Evolutionary conservation across 2,113 vertebrate genomes (phyloP).

Genomic region (Callospermophilus lateralis): DNA sequence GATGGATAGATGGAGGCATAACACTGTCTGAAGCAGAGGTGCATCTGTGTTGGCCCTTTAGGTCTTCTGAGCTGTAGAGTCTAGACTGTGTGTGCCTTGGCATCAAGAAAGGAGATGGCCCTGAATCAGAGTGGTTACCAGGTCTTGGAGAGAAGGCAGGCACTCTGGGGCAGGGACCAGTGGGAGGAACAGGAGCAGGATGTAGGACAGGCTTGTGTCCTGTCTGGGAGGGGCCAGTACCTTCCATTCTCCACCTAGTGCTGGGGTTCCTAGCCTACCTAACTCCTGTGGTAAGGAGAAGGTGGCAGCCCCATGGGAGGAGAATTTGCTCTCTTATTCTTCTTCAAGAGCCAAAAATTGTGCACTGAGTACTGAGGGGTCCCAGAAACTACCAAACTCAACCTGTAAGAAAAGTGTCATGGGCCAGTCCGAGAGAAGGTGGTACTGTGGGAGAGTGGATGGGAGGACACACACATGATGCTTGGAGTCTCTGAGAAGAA

Average conservation of each 20-base stretch:
- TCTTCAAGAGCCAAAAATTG: background rate
- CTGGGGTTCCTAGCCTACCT: background rate
- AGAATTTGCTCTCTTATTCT: background rate
- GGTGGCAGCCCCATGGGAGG: background rate
- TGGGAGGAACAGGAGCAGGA: background rate
- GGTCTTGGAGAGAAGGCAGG: too few relatives aligned
- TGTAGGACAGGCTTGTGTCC: too few relatives aligned
- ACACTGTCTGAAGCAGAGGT: background rate
- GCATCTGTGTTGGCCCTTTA: too few relatives aligned
- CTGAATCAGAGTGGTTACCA: background rate
- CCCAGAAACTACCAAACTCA: background rate
- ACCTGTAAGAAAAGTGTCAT: background rate
- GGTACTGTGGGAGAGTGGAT: background rate
- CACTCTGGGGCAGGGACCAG: background rate
- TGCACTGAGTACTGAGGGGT: background rate
- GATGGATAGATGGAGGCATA: background rate
- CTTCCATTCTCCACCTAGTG: background rate
- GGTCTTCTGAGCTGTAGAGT: background rate
- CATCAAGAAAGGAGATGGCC: too few relatives aligned
- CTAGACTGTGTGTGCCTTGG: background rate
- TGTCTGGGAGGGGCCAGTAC: background rate
- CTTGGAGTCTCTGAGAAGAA: background rate
- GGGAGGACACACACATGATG: background rate
- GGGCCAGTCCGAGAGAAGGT: too few relatives aligned
- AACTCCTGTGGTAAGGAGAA: background rate